Evolutionary conservation across 2,888 invertebrate species (phyloP), one percentile per base, ranked within the genome.

Genomic region (Lasiommata megera): DNA sequence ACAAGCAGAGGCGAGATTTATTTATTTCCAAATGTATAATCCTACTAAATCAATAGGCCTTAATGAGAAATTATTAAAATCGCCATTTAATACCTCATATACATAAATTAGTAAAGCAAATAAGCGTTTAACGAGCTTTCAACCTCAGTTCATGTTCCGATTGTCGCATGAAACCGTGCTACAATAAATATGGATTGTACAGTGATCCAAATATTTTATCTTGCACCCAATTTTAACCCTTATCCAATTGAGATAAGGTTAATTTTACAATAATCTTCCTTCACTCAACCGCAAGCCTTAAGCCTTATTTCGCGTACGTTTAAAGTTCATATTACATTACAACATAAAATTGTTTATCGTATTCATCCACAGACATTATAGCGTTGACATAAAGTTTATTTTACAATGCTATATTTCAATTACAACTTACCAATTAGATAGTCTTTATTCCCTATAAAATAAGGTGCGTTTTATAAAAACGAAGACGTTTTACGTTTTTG

Each of bases 91-190:
- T 46, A 41, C 52, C 38, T 40, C 46, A 37, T 56, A 63, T 66
- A 67, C 68, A 76, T 76, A 73, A 74, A 76, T 76, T 76, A 73
- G 68, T 69, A 69, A 70, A 68, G 65, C 68, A 67, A 72, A 73
- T 71, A 69, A 58, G 67, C 63, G 60, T 65, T 66, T 67, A 68
- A 70, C 66, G 56, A 66, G 61, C 66, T 68, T 68, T 68, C 65
- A 67, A 66, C 58, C 50, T 59, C 23, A 41, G 58, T 55, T 54
- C 54, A 51, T 51, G 57, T 57, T 54, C 46, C 55, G 66, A 67
- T 63, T 67, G 68, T 70, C 61, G 67, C 64, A 65, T 64, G 66
- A 61, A 64, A 64, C 62, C 41, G 53, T 61, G 41, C 57, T 56
- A 58, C 54, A 64, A 68, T 72, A 68, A 68, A 71, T 69, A 70